Evolutionary conservation across 2,113 vertebrate species (phyloP), one percentile per base, ranked within the genome.

Genomic region (Calypte anna): DNA sequence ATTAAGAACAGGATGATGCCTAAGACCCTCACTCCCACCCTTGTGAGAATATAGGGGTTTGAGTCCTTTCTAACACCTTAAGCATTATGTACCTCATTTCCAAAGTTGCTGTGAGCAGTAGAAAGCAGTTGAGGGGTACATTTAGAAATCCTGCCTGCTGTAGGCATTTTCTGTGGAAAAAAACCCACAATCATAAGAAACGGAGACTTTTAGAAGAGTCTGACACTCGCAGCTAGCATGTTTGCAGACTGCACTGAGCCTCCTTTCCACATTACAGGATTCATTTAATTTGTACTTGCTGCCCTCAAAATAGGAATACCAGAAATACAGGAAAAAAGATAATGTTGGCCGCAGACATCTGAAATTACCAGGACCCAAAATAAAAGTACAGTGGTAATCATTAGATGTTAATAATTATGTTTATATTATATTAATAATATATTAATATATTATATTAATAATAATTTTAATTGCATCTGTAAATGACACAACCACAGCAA

Each of bases 1-100:
- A 82, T 43, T 50, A 85, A 44, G 67, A 23, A 33, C 3, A 77
- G 31, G 13, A 31, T 0, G 3, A 54, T 14, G 36, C 0, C 0
- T 38, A 21, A 90, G 64, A 54, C 3, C 7, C 12, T 3, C 5
- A 7, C 7, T 21, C n/a, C 36, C 24, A 46, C 10, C 9, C 4
- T n/a, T 62, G 5, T 76, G 21, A 73, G 58, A 11, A 72, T 14
- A 62, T n/a, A 38, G 36, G 50, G 12, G 18, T 6, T 54, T 66
- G n/a, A 88, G 46, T 28, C 33, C 24, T 92, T 63, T 59, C 43
- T 55, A 54, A 69, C 20, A 54, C 67, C 7, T 79, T 27, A 61
- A 62, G 19, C 24, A 53, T 7, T 14, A 3, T 9, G 24, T 9
- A 7, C 1, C 33, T 38, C 22, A 19, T 61, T 90, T 79, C 58